Base-by-base conservation (phyloP, 2,888 invertebrate species). In the Physocephala rufipes region DNA sequence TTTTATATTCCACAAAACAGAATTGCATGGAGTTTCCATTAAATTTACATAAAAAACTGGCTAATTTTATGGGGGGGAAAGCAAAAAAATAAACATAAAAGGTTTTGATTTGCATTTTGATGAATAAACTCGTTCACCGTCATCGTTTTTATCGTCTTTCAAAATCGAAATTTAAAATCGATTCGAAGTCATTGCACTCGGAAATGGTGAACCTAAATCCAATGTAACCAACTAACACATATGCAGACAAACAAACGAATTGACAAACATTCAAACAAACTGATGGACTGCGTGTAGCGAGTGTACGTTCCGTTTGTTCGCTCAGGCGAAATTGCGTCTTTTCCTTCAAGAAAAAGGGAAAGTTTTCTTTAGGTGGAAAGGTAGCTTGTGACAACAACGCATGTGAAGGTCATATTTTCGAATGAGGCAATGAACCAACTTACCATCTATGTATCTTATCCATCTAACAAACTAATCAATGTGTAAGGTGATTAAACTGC, bases 141-240 rank as follows among this genome's bases (percentile, higher is more conserved):
- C 30, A 24, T 58, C 53, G 53, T 21, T 21, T 53, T 66, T 53
- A 55, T 13, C 36, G 53, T 36, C 30, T 21, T 36, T 16, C n/a
- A n/a, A n/a, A n/a, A n/a, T n/a, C n/a, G n/a, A 65, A 65, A 16
- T n/a, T 47, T 55, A 12, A 24, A 47, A 67, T n/a, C n/a, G n/a
- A n/a, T 19, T 45, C 36, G 67, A 62, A 62, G 68, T 68, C 68
- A 62, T 68, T 68, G 68, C 68, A 68, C 68, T 68, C 68, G 68
- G 51, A 62, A 62, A 68, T 68, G 36, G 43, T 61, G 30, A 66
- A 16, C n/a, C 15, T 15, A 55, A 55, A 16, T 13, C 43, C 43
- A 62, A 36, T 36, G 36, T 9, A 4, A 36, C 36, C 4, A 36
- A 36, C 36, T n/a, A n/a, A n/a, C n/a, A n/a, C n/a, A n/a, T n/a